Conservation (phyloP, 2,888 invertebrate species). For the Acanthosepion lycidas region DNA sequence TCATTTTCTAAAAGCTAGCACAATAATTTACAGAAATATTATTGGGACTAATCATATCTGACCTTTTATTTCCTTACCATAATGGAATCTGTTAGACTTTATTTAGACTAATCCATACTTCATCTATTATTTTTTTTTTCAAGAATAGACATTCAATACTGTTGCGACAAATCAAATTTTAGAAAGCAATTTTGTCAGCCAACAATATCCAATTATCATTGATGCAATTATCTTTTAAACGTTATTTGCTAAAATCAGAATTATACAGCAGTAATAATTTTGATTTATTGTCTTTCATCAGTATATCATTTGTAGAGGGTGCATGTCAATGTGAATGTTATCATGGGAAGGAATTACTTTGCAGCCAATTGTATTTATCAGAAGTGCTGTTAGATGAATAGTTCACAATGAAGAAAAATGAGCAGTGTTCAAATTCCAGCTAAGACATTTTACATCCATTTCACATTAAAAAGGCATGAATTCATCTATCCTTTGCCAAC, state of each 20-base stretch:
- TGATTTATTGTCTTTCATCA: neutral
- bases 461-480: no score
- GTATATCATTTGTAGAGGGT: no score
- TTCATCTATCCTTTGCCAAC: no score
- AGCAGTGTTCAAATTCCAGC: no score
- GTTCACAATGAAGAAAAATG: neutral
- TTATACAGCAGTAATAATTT: neutral
- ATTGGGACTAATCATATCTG: neutral
- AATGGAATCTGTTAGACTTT: neutral
- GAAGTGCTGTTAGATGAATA: neutral
- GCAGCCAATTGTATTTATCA: no score
- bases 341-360: no score
- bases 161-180: neutral
- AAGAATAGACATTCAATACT: neutral
- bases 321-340: no score
- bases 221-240: neutral
- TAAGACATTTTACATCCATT: no score
- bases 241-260: neutral
- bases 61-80: neutral
- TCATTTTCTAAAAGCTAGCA: slow-evolving; percentile 2
- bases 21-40: neutral
- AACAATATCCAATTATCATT: neutral
- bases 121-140: neutral
- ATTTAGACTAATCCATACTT: neutral
- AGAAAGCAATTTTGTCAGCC: neutral